Conservation (phyloP, 2,888 invertebrate species). For the Odontothrips loti region DNA sequence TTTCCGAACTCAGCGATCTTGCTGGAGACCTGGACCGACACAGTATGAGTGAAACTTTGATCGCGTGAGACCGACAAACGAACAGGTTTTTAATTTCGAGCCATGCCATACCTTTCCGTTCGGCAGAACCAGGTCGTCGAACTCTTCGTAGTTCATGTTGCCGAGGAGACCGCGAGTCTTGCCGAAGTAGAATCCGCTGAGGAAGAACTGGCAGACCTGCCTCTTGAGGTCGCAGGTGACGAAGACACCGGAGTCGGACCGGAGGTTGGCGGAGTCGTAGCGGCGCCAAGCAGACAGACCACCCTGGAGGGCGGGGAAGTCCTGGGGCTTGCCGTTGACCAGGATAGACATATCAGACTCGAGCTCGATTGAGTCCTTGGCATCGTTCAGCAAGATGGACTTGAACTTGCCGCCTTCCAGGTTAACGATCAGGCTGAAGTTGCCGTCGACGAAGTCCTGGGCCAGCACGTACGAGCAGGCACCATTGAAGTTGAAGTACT, state of each 20-base stretch:
- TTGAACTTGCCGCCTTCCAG: constrained; percentile 65
- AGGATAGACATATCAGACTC: constrained; percentile 61
- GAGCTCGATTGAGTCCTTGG: constrained; percentile 60
- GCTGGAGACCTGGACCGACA: constrained; percentile 48
- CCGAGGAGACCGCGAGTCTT: constrained; percentile 83
- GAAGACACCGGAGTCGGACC: constrained; percentile 60
- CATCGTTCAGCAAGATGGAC: constrained; percentile 65
- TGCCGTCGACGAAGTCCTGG: constrained; percentile 77
- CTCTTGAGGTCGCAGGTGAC: constrained; percentile 59
- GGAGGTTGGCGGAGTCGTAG: constrained; percentile 54
- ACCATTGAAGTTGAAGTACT: constrained; percentile 65
- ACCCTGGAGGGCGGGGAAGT: constrained; percentile 61
- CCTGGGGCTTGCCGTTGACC: constrained; percentile 62
- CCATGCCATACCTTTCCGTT: constrained; percentile 60
- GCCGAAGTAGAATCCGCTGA: constrained; percentile 83
- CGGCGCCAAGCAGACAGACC: constrained; percentile 60
- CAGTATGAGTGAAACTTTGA: neutral
- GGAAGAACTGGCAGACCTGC: constrained; percentile 63
- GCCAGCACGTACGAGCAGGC: constrained; percentile 79
- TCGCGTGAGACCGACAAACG: no score
- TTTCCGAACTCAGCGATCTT: constrained; percentile 67
- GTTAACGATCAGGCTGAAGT: constrained; percentile 76
- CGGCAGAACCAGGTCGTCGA: constrained; percentile 73
- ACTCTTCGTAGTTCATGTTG: constrained; percentile 82
- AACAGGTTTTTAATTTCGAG: neutral